phyloP scores from a whole-genome alignment of 2,888 invertebrate species.

The Zeuzera pyrina region DNA sequence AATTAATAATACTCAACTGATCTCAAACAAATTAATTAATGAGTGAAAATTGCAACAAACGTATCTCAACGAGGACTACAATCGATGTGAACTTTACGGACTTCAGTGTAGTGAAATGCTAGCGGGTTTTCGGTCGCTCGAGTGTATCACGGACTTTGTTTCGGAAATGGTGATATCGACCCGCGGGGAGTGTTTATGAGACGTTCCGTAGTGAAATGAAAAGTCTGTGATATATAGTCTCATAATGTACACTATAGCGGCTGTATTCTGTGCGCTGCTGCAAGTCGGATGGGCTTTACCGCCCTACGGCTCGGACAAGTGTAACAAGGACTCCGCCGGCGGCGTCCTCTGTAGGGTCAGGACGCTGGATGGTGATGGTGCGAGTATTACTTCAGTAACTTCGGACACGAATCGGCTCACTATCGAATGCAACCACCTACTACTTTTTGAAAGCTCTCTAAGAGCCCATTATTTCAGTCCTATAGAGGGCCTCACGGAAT shows the following conservation, averaged over 20 bases:
- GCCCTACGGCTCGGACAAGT: constrained; percentile 68
- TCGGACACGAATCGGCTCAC: constrained; percentile 81
- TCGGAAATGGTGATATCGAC: constrained; percentile 73
- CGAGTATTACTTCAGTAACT: constrained; percentile 74
- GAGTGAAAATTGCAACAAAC: constrained; percentile 34
- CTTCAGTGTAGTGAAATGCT: constrained; percentile 65
- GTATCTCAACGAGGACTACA: constrained; percentile 28
- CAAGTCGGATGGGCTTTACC: constrained; percentile 69
- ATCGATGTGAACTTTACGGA: constrained; percentile 28
- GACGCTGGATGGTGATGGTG: constrained; percentile 79
- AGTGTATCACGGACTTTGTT: constrained; percentile 67
- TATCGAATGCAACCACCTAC: constrained; percentile 83
- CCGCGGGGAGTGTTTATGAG: constrained; percentile 71
- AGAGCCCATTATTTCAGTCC: constrained; percentile 80
- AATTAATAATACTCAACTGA: constrained; percentile 55
- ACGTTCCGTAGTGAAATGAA: constrained; percentile 67
- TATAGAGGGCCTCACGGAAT: constrained; percentile 81
- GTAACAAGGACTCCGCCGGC: constrained; percentile 59
- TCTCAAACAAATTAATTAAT: constrained; percentile 35
- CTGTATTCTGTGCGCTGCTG: constrained; percentile 67
- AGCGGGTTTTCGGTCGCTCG: constrained; percentile 59
- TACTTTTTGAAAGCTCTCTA: constrained; percentile 85
- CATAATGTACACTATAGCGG: constrained; percentile 57
- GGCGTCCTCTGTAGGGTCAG: constrained; percentile 79
- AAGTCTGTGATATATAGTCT: constrained; percentile 51